Conservation (phyloP, 2,797 vertebrate species). For the Sebastes minor region DNA sequence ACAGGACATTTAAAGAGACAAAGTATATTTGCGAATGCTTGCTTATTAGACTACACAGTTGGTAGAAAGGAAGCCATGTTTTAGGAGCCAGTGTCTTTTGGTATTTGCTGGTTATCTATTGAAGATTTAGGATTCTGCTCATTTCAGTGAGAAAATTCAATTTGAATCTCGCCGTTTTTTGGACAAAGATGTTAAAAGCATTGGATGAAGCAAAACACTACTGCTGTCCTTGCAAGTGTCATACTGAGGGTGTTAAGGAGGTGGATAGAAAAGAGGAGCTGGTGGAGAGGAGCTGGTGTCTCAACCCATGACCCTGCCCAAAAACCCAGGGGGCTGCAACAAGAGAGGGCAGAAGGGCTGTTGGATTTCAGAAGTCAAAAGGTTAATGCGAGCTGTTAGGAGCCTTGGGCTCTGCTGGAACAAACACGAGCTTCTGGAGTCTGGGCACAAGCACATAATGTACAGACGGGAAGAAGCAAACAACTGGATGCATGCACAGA, state of each 20-base stretch:
- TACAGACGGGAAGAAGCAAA: background rate
- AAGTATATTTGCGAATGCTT: background rate
- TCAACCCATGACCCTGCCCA: constrained; percentile 13
- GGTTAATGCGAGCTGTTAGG: constrained; percentile 47
- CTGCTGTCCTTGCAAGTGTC: constrained; percentile 11
- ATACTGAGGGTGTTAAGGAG: background rate
- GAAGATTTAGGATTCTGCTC: background rate
- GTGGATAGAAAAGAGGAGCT: constrained; percentile 5
- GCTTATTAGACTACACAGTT: constrained; percentile 4
- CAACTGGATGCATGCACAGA: constrained; percentile 4
- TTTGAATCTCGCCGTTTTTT: background rate
- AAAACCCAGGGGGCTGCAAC: constrained; percentile 14
- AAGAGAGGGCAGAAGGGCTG: constrained; percentile 21
- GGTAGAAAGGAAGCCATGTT: background rate
- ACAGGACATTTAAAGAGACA: constrained; percentile 34
- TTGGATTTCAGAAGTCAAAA: constrained; percentile 46
- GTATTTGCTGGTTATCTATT: background rate
- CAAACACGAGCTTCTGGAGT: background rate
- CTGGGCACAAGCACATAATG: background rate
- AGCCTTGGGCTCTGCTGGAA: constrained; percentile 8
- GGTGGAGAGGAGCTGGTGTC: background rate
- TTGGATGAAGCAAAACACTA: constrained; percentile 6
- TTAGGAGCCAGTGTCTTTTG: background rate
- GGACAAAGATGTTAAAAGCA: constrained; percentile 26
- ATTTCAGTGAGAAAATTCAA: background rate